Conservation (phyloP, 2,888 invertebrate genomes). For the Teleogryllus oceanicus region DNA sequence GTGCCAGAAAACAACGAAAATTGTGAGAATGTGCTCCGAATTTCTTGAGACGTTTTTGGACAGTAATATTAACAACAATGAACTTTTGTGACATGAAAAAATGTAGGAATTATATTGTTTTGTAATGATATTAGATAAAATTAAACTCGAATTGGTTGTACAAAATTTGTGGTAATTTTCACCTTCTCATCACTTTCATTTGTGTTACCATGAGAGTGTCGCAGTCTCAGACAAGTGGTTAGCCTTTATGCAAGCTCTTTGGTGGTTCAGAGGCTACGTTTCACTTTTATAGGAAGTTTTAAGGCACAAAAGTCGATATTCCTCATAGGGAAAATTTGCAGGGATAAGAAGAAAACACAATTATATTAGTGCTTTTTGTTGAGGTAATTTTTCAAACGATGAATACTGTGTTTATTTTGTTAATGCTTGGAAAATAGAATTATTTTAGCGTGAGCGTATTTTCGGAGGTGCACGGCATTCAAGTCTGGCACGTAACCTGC, state of each 20-base stretch:
- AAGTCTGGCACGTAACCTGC: constrained; percentile 38
- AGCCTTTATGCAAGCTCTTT: constrained; percentile 7
- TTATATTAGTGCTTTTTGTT: neutral
- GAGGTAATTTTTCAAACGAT: neutral
- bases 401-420: neutral
- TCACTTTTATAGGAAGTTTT: constrained; percentile 3
- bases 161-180: neutral
- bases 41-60: neutral
- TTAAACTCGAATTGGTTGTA: neutral
- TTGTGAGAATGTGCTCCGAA: constrained; percentile 57
- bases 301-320: neutral
- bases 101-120: neutral
- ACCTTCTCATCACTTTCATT: neutral
- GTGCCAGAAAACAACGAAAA: constrained; percentile 80
- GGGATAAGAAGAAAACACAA: neutral
- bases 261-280: constrained; percentile 8
- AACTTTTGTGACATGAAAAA: neutral
- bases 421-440: neutral
- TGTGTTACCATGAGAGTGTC: neutral
- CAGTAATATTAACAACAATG: neutral
- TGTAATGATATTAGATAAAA: neutral
- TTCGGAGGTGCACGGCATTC: constrained; percentile 37
- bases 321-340: neutral
- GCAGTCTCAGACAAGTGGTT: neutral
- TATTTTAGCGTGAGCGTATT: constrained; percentile 36